Percentiles rank a stretch among this genome's conserved stretches.
These are phyloP conservation scores for Psix sp. DNA, from an alignment of 1,140 invertebrate species.

Conservation along the genomic window DNA sequence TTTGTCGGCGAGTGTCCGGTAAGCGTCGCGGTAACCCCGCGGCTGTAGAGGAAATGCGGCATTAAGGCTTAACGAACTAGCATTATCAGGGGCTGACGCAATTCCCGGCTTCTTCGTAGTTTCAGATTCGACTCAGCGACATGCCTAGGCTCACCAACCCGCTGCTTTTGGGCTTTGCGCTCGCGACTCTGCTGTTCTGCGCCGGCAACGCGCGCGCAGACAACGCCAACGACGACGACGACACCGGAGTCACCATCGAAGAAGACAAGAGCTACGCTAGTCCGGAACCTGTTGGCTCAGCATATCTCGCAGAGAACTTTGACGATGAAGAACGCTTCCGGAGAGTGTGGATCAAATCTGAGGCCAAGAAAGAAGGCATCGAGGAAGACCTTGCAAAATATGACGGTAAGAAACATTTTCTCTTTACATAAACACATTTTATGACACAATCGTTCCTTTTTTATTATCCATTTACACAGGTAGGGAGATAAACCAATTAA, in stretches of 20 bases:
- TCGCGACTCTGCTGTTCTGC: constrained; percentile 9
- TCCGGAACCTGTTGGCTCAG: constrained; percentile 78
- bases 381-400: constrained; percentile 96
- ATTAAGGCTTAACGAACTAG: constrained; percentile 45
- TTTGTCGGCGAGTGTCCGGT: constrained; percentile 39
- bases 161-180: constrained; percentile 8
- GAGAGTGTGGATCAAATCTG: constrained; percentile 90
- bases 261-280: constrained; percentile 75
- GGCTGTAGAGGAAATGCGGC: constrained; percentile 43
- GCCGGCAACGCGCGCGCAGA: constrained; percentile 12
- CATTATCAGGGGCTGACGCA: constrained; percentile 20
- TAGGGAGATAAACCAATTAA: too few relatives aligned
- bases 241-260: constrained; percentile 25
- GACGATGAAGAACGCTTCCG: constrained; percentile 86
- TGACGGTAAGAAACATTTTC: constrained; percentile 90
- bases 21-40: constrained; percentile 10
- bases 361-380: constrained; percentile 95
- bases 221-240: constrained; percentile 12
- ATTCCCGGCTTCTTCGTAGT: constrained; percentile 1
- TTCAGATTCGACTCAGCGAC: constrained; percentile 25
- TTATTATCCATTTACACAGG: too few relatives aligned
- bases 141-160: constrained; percentile 26
- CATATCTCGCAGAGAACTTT: constrained; percentile 93
- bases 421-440: too few relatives aligned
- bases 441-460: too few relatives aligned